Base-by-base conservation (phyloP, 2,888 invertebrate genomes). In the Hemistola chrysoprasaria region DNA sequence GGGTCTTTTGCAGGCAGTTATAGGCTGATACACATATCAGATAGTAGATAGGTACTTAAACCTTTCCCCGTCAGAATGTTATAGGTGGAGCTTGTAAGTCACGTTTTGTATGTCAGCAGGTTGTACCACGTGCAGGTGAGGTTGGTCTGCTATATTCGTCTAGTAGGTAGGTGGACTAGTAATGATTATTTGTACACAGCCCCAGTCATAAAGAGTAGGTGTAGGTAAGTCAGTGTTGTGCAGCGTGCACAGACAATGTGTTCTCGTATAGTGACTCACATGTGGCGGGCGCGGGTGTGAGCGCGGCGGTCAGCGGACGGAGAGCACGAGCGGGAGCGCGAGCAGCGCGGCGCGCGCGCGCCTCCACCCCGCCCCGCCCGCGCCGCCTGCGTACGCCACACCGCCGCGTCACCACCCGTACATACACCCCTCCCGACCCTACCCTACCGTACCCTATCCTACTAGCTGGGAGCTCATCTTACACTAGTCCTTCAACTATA, bases 281-380 rank as follows among this genome's bases (percentile, higher is more conserved):
- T 82, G 76, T 70, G 78, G 74, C 64, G 64, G 77, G 80, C 78
- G n/a, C 80, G 81, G 81, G 83, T 85, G 82, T 85, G 81, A 76
- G 83, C 81, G 84, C 76, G 78, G 75, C 84, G 74, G 71, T n/a
- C n/a, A n/a, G n/a, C n/a, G n/a, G n/a, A n/a, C 68, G 74, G 65
- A 85, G 73, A 84, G 84, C 77, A 63, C 70, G 47, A 73, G 67
- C 69, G 74, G 69, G 67, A 84, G 77, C 68, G 70, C 74, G 74
- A 77, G 54, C 60, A 77, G 78, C 56, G 74, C 71, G 72, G 71
- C 40, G 39, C 42, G 20, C 73, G 74, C 72, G 75, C 69, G 79
- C 69, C 74, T 68, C 63, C 69, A 68, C 73, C 78, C 67, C 77
- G 78, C n/a, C n/a, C n/a, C n/a, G n/a, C n/a, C 78, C 77, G 76